These are phyloP conservation scores for Actenoides hombroni DNA, from an alignment of 2,113 vertebrate species.

Conservation along the genomic window DNA sequence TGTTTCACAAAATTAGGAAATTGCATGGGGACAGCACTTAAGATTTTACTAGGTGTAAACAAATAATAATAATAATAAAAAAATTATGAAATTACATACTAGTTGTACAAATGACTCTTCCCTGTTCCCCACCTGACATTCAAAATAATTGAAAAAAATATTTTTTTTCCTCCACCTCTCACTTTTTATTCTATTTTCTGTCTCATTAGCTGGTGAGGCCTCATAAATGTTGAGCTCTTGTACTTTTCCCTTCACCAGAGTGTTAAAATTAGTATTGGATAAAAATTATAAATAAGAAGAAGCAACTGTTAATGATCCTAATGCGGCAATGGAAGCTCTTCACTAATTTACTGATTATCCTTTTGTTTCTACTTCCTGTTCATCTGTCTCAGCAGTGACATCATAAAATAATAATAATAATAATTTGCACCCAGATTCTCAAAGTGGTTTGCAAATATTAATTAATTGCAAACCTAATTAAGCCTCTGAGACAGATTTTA, in stretches of 20 bases:
- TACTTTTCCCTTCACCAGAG: neutral
- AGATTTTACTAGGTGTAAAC: constrained; percentile 43
- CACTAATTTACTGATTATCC: neutral
- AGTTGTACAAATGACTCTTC: neutral
- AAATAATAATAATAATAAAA: neutral
- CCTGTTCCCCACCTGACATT: neutral
- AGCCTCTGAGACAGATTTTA: constrained; percentile 57
- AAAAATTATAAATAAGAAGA: neutral
- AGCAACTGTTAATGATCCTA: constrained; percentile 28
- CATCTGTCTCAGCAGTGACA: neutral
- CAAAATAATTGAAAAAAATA: neutral
- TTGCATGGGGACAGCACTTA: constrained; percentile 25
- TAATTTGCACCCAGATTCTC: constrained; percentile 40
- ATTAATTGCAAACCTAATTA: constrained; percentile 60
- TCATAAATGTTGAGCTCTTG: neutral
- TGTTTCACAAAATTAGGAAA: constrained; percentile 58
- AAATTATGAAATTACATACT: constrained; percentile 4
- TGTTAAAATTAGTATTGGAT: constrained; percentile 4
- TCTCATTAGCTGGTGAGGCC: neutral
- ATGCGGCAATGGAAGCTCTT: neutral
- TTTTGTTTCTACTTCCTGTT: constrained; percentile 51
- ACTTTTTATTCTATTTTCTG: neutral
- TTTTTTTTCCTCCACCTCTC: neutral
- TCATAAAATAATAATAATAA: constrained; percentile 59
- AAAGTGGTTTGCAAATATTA: constrained; percentile 63